A percentile compares a stretch with the other conserved stretches of the same genome.
phyloP scores from a whole-genome alignment of 2,797 vertebrate genomes.

The Decapterus maruadsi region DNA sequence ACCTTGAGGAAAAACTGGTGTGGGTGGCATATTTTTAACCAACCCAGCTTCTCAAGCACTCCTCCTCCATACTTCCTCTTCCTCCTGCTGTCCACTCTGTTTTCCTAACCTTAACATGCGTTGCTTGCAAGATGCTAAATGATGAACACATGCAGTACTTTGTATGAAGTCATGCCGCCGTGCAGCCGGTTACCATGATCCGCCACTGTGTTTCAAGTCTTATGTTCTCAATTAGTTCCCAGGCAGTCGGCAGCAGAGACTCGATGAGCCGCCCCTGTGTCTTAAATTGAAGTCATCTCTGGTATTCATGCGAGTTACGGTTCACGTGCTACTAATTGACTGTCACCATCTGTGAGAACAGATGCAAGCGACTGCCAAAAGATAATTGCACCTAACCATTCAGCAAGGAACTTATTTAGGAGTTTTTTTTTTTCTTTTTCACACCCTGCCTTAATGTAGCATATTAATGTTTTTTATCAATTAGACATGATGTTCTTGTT shows the following conservation, averaged over 20 bases:
- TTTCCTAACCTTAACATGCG: background rate
- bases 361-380: slow-evolving; percentile 54
- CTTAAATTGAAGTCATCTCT: slow-evolving; percentile 56
- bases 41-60: background rate
- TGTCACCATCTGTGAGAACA: slow-evolving; percentile 55
- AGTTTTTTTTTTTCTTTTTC: slow-evolving; percentile 2
- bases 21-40: background rate
- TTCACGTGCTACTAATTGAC: slow-evolving; percentile 66
- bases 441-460: slow-evolving; percentile 29
- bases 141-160: background rate
- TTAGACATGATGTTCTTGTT: slow-evolving; percentile 39
- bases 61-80: background rate
- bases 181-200: background rate
- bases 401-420: slow-evolving; percentile 33
- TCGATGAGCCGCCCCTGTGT: slow-evolving; percentile 35
- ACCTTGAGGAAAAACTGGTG: background rate
- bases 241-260: slow-evolving; percentile 27
- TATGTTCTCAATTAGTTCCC: slow-evolving; percentile 40
- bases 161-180: background rate
- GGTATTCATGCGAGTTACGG: slow-evolving; percentile 51
- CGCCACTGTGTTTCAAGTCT: background rate
- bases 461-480: slow-evolving; percentile 50
- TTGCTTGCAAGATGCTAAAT: background rate
- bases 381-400: slow-evolving; percentile 54
- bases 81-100: slow-evolving; percentile 15